These are phyloP conservation scores for Callionymus lyra DNA, from an alignment of 2,113 vertebrate species.

Conservation along the genomic window DNA sequence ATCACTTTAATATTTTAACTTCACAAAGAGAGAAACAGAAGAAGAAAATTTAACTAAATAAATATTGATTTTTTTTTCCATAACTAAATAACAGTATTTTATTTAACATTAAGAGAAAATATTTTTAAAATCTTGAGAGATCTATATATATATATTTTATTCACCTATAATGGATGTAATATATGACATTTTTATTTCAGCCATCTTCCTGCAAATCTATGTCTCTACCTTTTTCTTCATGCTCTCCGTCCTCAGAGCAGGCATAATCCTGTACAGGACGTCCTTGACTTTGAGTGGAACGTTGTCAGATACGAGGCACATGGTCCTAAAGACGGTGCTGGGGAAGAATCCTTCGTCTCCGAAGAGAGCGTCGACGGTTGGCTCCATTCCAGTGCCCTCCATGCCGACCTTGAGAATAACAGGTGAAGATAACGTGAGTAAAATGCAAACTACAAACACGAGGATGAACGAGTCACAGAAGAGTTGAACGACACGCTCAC, in stretches of 20 bases:
- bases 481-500: slow-evolving; percentile 45
- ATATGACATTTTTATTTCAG: not conserved
- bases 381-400: slow-evolving; percentile 85
- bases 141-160: too few species aligned
- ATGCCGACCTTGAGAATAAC: slow-evolving; percentile 76
- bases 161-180: too few species aligned
- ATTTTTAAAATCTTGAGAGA: too few species aligned
- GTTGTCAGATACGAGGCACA: slow-evolving; percentile 78
- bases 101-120: too few species aligned
- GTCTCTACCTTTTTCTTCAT: slow-evolving; percentile 59
- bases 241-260: slow-evolving; percentile 56
- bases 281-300: slow-evolving; percentile 71
- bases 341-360: slow-evolving; percentile 88
- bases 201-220: not conserved
- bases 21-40: too few species aligned
- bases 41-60: too few species aligned
- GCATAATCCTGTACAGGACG: slow-evolving; percentile 71
- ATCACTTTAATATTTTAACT: too few species aligned
- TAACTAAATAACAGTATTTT: too few species aligned
- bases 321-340: slow-evolving; percentile 75
- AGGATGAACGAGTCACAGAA: too few species aligned
- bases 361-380: slow-evolving; percentile 83
- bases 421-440: not conserved
- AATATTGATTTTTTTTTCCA: too few species aligned
- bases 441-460: too few species aligned